These are phyloP conservation scores for Dipodomys merriami DNA, from an alignment of 2,113 vertebrate species.

Conservation along the genomic window DNA sequence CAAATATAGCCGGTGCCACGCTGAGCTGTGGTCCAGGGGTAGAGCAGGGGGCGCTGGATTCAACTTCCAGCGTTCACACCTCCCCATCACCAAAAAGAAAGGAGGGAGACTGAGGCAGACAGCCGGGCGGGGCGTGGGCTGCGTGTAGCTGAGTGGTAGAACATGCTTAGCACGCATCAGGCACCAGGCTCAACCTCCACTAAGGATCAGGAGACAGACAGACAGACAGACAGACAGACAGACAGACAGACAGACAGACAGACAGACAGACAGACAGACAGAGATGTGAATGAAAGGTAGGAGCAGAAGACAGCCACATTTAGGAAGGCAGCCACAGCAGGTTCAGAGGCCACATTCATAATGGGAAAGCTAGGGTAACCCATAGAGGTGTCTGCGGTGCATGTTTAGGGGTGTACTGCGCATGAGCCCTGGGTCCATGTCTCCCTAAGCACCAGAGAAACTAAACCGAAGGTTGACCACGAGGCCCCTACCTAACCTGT, in stretches of 20 bases:
- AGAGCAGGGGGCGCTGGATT: too few relatives aligned
- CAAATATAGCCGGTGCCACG: too few relatives aligned
- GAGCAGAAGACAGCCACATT: not conserved
- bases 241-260: too few relatives aligned
- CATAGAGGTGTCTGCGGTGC: too few relatives aligned
- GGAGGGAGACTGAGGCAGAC: not conserved
- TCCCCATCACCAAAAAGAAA: too few relatives aligned
- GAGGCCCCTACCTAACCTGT: not conserved
- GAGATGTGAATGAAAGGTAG: too few relatives aligned
- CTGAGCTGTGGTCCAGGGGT: too few relatives aligned
- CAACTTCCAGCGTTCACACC: too few relatives aligned
- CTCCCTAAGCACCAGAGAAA: not conserved
- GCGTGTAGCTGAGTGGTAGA: too few relatives aligned
- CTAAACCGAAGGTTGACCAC: too few relatives aligned
- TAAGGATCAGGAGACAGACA: not conserved
- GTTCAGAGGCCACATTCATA: not conserved
- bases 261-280: too few relatives aligned
- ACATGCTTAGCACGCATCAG: not conserved
- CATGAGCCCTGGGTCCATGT: rapidly evolving
- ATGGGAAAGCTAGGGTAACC: not conserved
- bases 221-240: not conserved
- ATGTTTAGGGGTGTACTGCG: rapidly evolving
- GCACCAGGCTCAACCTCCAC: not conserved
- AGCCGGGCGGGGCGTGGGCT: not conserved
- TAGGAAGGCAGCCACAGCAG: not conserved